Evolutionary conservation across 2,113 vertebrate genomes (phyloP).

Genomic region (Albula goreensis): DNA sequence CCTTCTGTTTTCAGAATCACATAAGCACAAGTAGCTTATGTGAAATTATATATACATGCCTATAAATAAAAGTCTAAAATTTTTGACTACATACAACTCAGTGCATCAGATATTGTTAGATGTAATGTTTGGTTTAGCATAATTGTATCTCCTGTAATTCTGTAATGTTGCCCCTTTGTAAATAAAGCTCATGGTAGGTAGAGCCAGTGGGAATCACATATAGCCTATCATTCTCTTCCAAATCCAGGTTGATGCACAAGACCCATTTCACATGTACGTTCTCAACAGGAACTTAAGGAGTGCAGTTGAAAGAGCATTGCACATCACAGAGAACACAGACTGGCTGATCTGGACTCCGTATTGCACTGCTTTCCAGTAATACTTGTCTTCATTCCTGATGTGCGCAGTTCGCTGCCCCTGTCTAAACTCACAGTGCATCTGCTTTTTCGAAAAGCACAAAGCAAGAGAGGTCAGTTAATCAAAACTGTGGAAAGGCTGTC

Average conservation of each 20-base stretch:
- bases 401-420: conserved; percentile 59
- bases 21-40: neutral
- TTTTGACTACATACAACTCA: neutral
- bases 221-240: neutral
- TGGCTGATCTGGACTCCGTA: conserved; percentile 36
- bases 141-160: neutral
- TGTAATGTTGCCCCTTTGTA: neutral
- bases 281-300: conserved; percentile 43
- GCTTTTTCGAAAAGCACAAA: conserved; percentile 50
- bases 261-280: conserved; percentile 27
- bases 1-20: neutral
- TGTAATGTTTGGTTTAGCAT: neutral
- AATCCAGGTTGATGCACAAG: neutral
- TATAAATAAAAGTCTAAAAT: neutral
- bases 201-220: neutral
- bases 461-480: neutral
- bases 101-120: neutral
- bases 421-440: conserved; percentile 66
- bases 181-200: neutral
- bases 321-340: conserved; percentile 50
- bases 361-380: conserved; percentile 30
- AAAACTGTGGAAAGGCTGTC: conserved; percentile 20
- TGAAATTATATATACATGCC: neutral
- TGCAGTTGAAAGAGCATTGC: conserved; percentile 40
- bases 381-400: conserved; percentile 59